These are phyloP conservation scores for Caenorhabditis wallacei DNA, from an alignment of 2,888 invertebrate genomes.

Conservation along the genomic window DNA sequence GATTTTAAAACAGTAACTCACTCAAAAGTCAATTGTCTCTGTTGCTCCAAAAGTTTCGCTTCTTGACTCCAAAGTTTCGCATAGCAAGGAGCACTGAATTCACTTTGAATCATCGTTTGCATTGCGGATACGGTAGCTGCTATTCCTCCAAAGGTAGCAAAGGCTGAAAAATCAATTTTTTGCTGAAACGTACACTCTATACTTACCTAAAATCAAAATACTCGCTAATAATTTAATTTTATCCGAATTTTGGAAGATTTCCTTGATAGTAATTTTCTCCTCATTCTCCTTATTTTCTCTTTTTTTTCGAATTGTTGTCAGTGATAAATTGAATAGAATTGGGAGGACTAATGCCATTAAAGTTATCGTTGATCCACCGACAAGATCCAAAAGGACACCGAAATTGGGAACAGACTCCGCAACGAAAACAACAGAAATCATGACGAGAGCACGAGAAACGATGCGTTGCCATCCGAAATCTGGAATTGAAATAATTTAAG, in stretches of 20 bases:
- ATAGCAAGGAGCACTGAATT: slow-evolving; percentile 79
- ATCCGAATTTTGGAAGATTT: slow-evolving; percentile 72
- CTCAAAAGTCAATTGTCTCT: slow-evolving; percentile 33
- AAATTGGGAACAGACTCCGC: slow-evolving; percentile 80
- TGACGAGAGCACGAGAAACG: slow-evolving; percentile 73
- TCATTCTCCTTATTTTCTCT: slow-evolving; percentile 63
- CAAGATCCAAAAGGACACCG: slow-evolving; percentile 79
- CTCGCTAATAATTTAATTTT: slow-evolving; percentile 64
- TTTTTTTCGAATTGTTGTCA: slow-evolving; percentile 72
- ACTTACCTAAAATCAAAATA: slow-evolving; percentile 69
- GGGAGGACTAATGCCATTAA: slow-evolving; percentile 80
- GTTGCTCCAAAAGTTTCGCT: slow-evolving; percentile 23
- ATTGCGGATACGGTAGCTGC: slow-evolving; percentile 74
- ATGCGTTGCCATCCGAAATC: slow-evolving; percentile 74
- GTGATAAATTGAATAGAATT: slow-evolving; percentile 77
- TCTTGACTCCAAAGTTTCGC: slow-evolving; percentile 51
- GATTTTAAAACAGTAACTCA: slow-evolving; percentile 20
- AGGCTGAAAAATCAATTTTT: too few species aligned
- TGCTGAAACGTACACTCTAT: too few species aligned
- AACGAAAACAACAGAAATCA: slow-evolving; percentile 77
- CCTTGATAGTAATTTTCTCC: slow-evolving; percentile 65
- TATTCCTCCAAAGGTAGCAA: slow-evolving; percentile 73
- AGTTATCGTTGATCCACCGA: slow-evolving; percentile 78
- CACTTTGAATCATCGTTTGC: slow-evolving; percentile 68
- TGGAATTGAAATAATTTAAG: not conserved